Evolutionary conservation across 2,888 invertebrate species (phyloP), one percentile per base, ranked within the genome.

Genomic region (Dicyrtomina minuta): DNA sequence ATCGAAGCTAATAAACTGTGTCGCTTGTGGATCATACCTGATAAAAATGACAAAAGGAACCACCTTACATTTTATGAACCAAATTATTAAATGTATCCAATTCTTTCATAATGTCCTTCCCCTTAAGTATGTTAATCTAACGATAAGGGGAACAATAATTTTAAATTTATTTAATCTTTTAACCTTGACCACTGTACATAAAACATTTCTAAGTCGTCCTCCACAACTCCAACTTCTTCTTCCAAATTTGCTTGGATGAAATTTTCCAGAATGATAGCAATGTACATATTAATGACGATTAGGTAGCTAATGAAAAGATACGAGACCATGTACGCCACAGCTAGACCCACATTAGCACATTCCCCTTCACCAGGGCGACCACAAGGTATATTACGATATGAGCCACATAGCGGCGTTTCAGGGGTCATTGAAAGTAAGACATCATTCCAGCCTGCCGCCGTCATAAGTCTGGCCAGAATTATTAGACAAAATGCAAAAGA

Each of bases 211-310:
- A 96, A 85, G 83, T 96, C 96, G 83, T 96, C 96, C 83, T 96
- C 96, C 62, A 96, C 96, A 72, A 96, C 94, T 70, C 96, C 93
- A 79, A 96, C 93, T 82, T 96, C 96, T 83, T 96, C 96, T 81
- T 96, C 96, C 81, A 94, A 93, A 84, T 96, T 96, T 10, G 96
- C 96, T 83, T 96, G 95, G 82, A 94, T 95, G 84, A 96, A 96
- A 83, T 96, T 96, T 84, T 96, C 96, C 80, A 96, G 87, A 80
- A 96, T 96, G 78, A 96, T 94, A 77, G 96, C 96, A 80, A 96
- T 96, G 84, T 96, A 96, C 95, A 96, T 96, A 84, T 96, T 96
- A 81, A 96, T 96, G 79, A 96, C 93, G 80, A 96, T 95, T 90
- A 96, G 92, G 83, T 93, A 96, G 82, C 96, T 93, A 82, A 96